Percentiles rank a stretch among this genome's conserved stretches.
Evolutionary conservation across 2,888 invertebrate genomes (phyloP).

Genomic region (Scaptomyza caliginosa): DNA sequence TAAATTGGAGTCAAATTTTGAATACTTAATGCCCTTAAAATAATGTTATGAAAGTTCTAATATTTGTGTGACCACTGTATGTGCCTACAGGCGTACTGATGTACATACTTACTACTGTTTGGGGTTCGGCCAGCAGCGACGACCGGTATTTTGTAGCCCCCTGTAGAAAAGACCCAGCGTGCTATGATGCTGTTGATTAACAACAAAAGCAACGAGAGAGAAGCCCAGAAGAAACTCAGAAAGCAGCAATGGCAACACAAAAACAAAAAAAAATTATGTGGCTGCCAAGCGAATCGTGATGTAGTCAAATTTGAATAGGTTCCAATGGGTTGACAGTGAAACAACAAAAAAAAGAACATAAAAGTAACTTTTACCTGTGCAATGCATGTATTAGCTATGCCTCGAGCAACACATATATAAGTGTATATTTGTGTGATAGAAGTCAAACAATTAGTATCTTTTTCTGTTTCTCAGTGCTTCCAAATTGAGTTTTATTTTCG

Average conservation of each 20-base stretch:
- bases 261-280: constrained; percentile 25
- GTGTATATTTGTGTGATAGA: neutral
- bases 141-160: constrained; percentile 57
- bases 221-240: constrained; percentile 46
- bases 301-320: constrained; percentile 55
- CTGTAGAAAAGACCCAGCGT: constrained; percentile 39
- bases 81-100: constrained; percentile 11
- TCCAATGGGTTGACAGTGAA: constrained; percentile 42
- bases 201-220: constrained; percentile 40
- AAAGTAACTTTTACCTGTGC: constrained; percentile 43
- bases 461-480: neutral
- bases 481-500: too few species aligned
- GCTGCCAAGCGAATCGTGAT: constrained; percentile 50
- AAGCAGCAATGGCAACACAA: constrained; percentile 28
- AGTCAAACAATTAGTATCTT: neutral
- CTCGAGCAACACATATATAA: neutral
- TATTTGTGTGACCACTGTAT: neutral
- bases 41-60: neutral
- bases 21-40: neutral
- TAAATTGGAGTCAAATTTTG: neutral
- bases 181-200: constrained; percentile 48
- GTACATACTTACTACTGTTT: constrained; percentile 44
- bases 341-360: constrained; percentile 15
- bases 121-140: constrained; percentile 35
- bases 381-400: constrained; percentile 35